Base-by-base conservation (phyloP, 2,797 vertebrate species). In the Eospalax fontanierii region DNA sequence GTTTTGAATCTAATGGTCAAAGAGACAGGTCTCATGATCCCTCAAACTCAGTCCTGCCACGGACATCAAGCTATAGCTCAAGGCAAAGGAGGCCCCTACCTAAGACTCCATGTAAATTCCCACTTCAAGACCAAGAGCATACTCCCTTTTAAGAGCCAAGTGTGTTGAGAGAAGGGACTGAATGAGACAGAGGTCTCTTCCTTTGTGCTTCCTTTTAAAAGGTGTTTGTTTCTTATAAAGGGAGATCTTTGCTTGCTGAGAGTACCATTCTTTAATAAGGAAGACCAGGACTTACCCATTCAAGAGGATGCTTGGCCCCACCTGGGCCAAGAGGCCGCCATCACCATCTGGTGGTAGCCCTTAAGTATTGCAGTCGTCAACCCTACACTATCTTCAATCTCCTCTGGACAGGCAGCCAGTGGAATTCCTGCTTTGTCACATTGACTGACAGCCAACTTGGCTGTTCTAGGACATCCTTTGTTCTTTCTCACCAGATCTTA, bases 261-360 rank as follows among this genome's bases (percentile, higher is more conserved):
- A 50, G 70, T 30, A 35, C 26, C 38, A 40, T 38, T 91, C 38
- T 87, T 70, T 12, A 12, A 70, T 40, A 43, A 81, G 79, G 59
- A 61, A 76, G 50, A 88, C 4, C 11, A 38, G 30, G 11, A 26
- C 33, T 73, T 18, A 28, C 46, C 19, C 4, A 38, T 33, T 61
- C 33, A n/a, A 40, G 3, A n/a, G 11, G 14, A 2, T 1, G 50
- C 63, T 92, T 28, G 86, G 74, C 54, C 35, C 89, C 6, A 4
- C 73, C 73, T 26, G 68, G 59, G 94, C 89, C 43, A 50, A 88
- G 94, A 93, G 75, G 61, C 84, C 2, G 1, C 79, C 76, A 87
- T 59, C 94, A 5, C 97, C 97, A 95, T 63, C 97, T 97, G 87
- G 80, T 97, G 97, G 96, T 82, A 22, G 81, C 33, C 91, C 19